Base-by-base conservation (phyloP, 2,888 invertebrate species). In the Disparrhopalites patrizii region DNA sequence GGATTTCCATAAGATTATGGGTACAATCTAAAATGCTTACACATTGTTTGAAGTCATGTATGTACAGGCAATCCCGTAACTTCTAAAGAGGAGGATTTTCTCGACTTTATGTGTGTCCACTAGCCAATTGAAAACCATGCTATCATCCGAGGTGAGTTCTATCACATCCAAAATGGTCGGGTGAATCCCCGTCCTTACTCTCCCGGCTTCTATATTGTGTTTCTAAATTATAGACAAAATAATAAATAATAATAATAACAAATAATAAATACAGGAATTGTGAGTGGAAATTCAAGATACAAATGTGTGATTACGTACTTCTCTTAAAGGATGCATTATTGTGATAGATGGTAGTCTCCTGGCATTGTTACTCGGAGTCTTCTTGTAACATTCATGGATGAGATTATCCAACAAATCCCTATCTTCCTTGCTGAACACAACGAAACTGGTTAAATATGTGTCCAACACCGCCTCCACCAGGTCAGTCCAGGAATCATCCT, bases 31-130 rank as follows among this genome's bases (percentile, higher is more conserved):
- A n/a, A n/a, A n/a, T n/a, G n/a, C 52, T 25, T 52, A 52, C 52
- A 23, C 25, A 40, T 55, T 31, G 25, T 36, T 20, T 27, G 84
- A 79, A 23, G 25, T 56, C 66, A 66, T 47, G 23, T 58, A 43
- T n/a, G 38, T 51, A 58, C 67, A 67, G n/a, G 47, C 68, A 43
- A 40, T 55, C 2, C 1, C 52, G 8, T 25, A 27, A n/a, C 15
- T 23, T 20, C 28, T 25, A 38, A 65, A 68, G 5, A 68, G 30
- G 1, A 68, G 33, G 18, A 68, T 65, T 18, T 47, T 30, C 40
- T 68, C 68, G 1, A 61, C 58, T 1, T 38, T 25, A 31, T 31
- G 27, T 5, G 38, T 20, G 38, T 68, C 61, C 7, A 62, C 31
- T 1, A 68, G 5, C 68, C 68, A 68, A 50, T 68, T 68, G n/a